Conservation (phyloP, 2,888 invertebrate species). For the Dicyrtomina minuta region DNA sequence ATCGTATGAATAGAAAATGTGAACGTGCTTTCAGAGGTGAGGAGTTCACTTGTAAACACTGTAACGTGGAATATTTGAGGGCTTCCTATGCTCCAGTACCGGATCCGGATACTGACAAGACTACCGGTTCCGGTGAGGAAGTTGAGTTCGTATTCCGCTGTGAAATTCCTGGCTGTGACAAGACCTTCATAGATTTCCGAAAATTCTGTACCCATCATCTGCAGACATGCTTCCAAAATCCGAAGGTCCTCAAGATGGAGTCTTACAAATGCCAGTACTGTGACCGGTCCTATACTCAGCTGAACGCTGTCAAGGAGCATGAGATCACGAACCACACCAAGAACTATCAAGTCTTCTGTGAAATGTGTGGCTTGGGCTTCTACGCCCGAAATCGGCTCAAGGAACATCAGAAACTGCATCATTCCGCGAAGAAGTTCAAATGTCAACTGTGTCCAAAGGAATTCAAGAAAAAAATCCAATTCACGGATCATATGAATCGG, state of each 20-base stretch:
- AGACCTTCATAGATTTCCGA: slow-evolving; percentile 7
- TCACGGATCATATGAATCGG: slow-evolving; percentile 10
- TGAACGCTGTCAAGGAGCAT: slow-evolving; percentile 3
- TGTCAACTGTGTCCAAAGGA: slow-evolving; percentile 6
- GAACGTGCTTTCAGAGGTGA: too few species aligned
- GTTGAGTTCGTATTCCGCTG: neutral
- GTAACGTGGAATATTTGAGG: too few species aligned
- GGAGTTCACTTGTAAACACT: too few species aligned
- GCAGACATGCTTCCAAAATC: neutral
- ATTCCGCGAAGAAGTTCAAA: neutral
- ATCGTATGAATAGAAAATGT: too few species aligned
- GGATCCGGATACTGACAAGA: too few species aligned
- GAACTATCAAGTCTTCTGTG: slow-evolving; percentile 17
- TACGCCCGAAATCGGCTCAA: neutral
- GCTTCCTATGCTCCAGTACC: too few species aligned
- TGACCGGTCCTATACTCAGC: neutral
- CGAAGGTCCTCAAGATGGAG: too few species aligned
- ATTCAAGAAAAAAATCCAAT: slow-evolving; percentile 17
- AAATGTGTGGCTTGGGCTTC: slow-evolving; percentile 11
- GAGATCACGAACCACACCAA: slow-evolving; percentile 12
- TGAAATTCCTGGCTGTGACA: slow-evolving; percentile 15
- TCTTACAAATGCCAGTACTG: slow-evolving; percentile 1
- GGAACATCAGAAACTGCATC: slow-evolving; percentile 12
- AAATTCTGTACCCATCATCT: slow-evolving; percentile 11
- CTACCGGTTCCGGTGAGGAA: too few species aligned